Evolutionary conservation across 2,113 vertebrate genomes (phyloP), one percentile per base, ranked within the genome.

Genomic region (Hypocryptadius cinnamomeus): DNA sequence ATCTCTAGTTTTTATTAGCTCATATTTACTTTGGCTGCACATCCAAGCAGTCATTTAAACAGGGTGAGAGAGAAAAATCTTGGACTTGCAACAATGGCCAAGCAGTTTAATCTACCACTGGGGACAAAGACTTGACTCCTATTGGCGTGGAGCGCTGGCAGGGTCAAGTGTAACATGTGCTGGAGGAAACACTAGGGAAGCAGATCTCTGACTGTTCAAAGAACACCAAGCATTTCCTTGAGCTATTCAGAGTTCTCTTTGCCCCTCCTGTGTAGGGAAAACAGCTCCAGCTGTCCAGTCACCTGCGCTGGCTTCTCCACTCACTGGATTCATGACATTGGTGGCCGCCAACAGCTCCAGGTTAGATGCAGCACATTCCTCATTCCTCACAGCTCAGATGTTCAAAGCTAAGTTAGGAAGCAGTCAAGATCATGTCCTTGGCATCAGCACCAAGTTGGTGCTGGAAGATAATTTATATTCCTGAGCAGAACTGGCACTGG

Each of bases 111-210:
- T 92, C 94, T 87, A 91, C 89, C 96, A 59, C 90, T 57, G 65
- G 92, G 91, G 94, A 95, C 92, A 87, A 92, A 89, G 86, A 89
- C 93, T 94, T 87, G 85, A 69, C 94, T 95, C 78, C 82, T 80
- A 79, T 50, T 94, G 87, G 94, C 2, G 5, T 71, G 74, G 8
- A 80, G 89, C 3, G 6, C 87, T 82, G 82, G 92, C 86, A 90
- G 66, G 93, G 91, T 95, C 92, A 73, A 94, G 91, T 12, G 65
- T 64, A 91, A 85, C 82, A 81, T 90, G 80, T 82, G 92, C 91
- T 84, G 92, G 44, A 92, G 95, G 95, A 96, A 96, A 74, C 96
- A 95, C 94, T 95, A 89, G 91, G 87, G 91, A 94, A 95, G 85
- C 82, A 92, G 80, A 79, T 92, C 87, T 12, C 14, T 7, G 2